phyloP scores from a whole-genome alignment of 1,140 invertebrate genomes.

The Dinothrombium tinctorium region DNA sequence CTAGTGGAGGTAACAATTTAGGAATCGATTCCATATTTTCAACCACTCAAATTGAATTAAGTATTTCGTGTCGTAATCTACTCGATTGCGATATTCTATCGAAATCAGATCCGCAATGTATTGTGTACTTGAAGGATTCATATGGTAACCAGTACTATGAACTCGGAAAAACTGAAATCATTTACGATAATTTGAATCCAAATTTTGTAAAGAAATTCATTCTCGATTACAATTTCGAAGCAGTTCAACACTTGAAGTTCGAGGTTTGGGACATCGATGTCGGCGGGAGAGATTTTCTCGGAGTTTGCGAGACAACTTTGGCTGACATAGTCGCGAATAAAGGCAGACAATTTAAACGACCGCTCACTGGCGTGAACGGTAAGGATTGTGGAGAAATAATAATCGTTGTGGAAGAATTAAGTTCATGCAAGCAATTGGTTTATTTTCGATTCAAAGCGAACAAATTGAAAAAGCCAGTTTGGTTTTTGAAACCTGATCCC shows the following conservation, averaged over 20 bases:
- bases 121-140: slow-evolving; percentile 20
- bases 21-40: too few relatives aligned
- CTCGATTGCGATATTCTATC: slow-evolving; percentile 33
- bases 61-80: slow-evolving; percentile 24
- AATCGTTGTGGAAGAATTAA: slow-evolving; percentile 26
- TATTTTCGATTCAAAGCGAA: slow-evolving; percentile 24
- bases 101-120: slow-evolving; percentile 30
- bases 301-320: slow-evolving; percentile 25
- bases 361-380: slow-evolving; percentile 11
- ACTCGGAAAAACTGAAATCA: slow-evolving; percentile 27
- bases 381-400: slow-evolving; percentile 15
- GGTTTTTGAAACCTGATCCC: slow-evolving; percentile 30
- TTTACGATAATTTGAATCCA: slow-evolving; percentile 29
- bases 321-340: slow-evolving; percentile 27
- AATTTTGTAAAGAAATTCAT: slow-evolving; percentile 28
- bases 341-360: slow-evolving; percentile 17
- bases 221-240: slow-evolving; percentile 30
- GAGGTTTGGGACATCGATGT: slow-evolving; percentile 17
- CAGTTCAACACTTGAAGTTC: slow-evolving; percentile 21
- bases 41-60: slow-evolving; percentile 8
- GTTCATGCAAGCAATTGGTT: slow-evolving; percentile 25
- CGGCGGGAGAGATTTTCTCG: slow-evolving; percentile 27
- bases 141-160: slow-evolving; percentile 14
- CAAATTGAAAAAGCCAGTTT: slow-evolving; percentile 29
- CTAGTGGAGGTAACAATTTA: too few relatives aligned